Conservation (phyloP, 2,797 vertebrate genomes). For the Poecilia picta region DNA sequence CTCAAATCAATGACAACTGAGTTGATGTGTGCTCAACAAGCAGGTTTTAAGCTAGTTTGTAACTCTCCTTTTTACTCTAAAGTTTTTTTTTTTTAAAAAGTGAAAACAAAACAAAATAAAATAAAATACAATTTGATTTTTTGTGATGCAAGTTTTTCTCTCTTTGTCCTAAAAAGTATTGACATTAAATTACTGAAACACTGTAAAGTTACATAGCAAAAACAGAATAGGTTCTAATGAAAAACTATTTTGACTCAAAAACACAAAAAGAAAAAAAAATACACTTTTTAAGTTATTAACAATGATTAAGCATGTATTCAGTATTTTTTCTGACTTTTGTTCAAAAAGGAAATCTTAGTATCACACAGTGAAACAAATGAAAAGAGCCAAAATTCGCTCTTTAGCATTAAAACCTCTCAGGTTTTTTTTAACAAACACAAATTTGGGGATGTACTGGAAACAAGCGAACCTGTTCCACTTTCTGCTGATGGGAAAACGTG, state of each 20-base stretch:
- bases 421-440: not conserved
- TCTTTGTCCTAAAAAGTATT: not conserved
- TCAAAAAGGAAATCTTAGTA: not conserved
- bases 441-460: not conserved
- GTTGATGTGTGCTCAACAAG: not conserved
- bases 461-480: not conserved
- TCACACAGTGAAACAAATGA: not conserved
- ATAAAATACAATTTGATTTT: not conserved
- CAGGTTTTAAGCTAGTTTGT: not conserved
- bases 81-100: too few relatives aligned
- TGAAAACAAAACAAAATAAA: not conserved
- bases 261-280: not conserved
- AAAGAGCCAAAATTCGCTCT: not conserved
- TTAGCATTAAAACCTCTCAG: not conserved
- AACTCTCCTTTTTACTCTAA: not conserved
- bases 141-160: not conserved
- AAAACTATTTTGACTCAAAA: not conserved
- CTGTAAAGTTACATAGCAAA: not conserved
- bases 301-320: not conserved
- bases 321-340: not conserved
- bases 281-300: not conserved
- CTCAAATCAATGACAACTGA: slow-evolving; percentile 48
- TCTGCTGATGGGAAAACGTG: not conserved
- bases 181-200: not conserved
- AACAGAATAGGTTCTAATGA: not conserved